phyloP scores from a whole-genome alignment of 2,113 vertebrate species.

The Ploceus nigricollis region DNA sequence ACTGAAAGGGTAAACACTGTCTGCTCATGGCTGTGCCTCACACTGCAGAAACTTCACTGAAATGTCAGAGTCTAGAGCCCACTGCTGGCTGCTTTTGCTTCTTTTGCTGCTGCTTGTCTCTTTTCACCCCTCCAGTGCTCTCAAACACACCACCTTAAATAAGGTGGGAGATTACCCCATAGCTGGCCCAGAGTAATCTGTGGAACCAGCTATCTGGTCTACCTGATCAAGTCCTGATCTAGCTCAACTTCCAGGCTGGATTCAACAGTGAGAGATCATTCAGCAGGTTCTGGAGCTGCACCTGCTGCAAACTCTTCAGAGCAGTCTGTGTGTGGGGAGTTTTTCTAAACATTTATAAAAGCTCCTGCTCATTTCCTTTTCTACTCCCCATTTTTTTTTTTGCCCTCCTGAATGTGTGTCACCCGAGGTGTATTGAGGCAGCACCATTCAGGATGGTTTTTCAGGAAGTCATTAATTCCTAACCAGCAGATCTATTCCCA shows the following conservation, averaged over 20 bases:
- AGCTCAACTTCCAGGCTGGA: neutral
- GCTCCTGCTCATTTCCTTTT: neutral
- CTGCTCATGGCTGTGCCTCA: neutral
- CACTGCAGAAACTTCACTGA: neutral
- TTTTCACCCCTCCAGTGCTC: neutral
- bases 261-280: neutral
- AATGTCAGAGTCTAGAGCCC: neutral
- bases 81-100: neutral
- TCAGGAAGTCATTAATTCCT: neutral
- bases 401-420: accelerated
- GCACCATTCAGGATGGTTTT: neutral
- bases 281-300: neutral
- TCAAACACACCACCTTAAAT: neutral
- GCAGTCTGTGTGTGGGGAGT: neutral
- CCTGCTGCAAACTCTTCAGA: neutral
- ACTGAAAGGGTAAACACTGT: neutral
- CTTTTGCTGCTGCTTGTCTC: neutral
- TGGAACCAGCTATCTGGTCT: neutral
- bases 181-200: neutral
- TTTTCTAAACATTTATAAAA: neutral
- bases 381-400: neutral
- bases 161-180: neutral
- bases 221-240: neutral
- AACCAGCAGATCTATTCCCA: neutral
- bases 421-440: accelerated